Percentiles rank a stretch among this genome's conserved stretches.
Evolutionary conservation across 2,113 vertebrate species (phyloP).

Genomic region (Cardinalis cardinalis): DNA sequence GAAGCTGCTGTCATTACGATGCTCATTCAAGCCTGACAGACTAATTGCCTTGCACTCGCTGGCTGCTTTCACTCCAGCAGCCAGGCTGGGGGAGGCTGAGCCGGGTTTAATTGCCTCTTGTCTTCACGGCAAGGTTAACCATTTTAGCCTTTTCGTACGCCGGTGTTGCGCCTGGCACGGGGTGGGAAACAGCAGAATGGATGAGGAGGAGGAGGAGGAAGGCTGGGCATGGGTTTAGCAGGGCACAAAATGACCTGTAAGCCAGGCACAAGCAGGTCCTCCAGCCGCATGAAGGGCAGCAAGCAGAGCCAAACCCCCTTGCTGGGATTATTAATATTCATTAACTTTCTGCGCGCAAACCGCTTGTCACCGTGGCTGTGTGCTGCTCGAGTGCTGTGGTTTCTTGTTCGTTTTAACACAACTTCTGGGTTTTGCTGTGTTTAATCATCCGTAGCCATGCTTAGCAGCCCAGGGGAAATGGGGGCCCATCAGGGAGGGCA

Average conservation of each 20-base stretch:
- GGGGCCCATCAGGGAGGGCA: background rate
- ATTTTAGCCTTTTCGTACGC: background rate
- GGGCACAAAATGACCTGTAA: background rate
- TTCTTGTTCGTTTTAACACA: background rate
- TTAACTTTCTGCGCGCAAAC: background rate
- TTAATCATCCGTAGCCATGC: background rate
- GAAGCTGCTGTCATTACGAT: constrained; percentile 30
- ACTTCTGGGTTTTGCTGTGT: background rate
- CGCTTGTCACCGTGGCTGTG: background rate
- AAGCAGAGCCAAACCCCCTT: background rate
- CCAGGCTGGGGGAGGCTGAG: background rate
- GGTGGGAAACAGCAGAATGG: background rate
- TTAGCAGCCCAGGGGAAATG: background rate
- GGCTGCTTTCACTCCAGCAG: background rate
- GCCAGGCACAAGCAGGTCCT: background rate
- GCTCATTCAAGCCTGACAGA: constrained; percentile 35
- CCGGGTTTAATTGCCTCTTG: constrained; percentile 27
- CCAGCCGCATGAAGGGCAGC: background rate
- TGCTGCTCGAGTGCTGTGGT: background rate
- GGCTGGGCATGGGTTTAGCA: background rate
- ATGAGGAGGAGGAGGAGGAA: background rate
- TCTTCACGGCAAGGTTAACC: constrained; percentile 5
- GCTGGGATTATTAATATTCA: background rate
- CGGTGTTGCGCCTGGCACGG: fast-evolving
- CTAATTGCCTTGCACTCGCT: constrained; percentile 2